Evolutionary conservation across 2,888 invertebrate genomes (phyloP).

Genomic region (Drepanosiphum platanoidis): DNA sequence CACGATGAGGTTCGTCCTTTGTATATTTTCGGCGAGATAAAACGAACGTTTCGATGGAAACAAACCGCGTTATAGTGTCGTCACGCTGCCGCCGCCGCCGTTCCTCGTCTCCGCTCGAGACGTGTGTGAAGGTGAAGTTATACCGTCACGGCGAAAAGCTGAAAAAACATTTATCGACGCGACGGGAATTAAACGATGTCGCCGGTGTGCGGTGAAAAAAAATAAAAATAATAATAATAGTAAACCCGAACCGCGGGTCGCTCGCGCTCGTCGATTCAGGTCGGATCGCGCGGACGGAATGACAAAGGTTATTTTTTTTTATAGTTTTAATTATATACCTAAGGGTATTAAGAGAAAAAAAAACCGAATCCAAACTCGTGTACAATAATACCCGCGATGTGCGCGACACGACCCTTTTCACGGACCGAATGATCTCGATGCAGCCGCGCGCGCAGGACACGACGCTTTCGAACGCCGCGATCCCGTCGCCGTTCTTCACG

Average conservation of each 20-base stretch:
- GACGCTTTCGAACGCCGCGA: background rate
- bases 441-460: background rate
- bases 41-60: too few species aligned
- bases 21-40: too few species aligned
- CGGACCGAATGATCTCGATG: constrained; percentile 4
- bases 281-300: background rate
- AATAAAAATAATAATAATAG: too few species aligned
- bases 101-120: too few species aligned
- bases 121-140: too few species aligned
- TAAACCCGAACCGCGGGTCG: background rate
- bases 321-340: background rate
- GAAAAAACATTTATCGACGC: constrained; percentile 12
- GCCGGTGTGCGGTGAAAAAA: background rate
- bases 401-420: constrained; percentile 31
- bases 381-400: background rate
- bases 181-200: background rate
- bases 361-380: background rate
- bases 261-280: background rate
- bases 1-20: too few species aligned
- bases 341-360: background rate
- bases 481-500: constrained; percentile 35
- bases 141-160: background rate
- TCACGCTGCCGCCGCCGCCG: too few species aligned
- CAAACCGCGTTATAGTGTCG: too few species aligned
- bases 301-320: constrained; percentile 9